A percentile compares a stretch with the other conserved stretches of the same genome.
Conservation (phyloP, 2,888 invertebrate species). For the Eulithis testata region DNA sequence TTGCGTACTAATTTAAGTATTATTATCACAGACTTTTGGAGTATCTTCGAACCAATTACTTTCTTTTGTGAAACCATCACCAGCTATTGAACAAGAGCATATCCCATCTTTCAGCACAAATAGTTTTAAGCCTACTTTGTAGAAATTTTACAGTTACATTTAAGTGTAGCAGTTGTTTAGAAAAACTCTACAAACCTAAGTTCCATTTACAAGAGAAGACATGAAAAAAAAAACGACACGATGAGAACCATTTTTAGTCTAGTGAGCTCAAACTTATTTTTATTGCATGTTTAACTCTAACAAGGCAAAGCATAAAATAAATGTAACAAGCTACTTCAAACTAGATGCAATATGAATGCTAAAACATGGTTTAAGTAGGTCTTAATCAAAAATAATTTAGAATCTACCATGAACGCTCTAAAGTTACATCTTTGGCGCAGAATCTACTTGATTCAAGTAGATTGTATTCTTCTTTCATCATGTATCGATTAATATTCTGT, state of each 20-base stretch:
- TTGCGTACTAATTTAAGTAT: slow-evolving; percentile 33
- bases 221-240: slow-evolving; percentile 23
- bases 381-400: slow-evolving; percentile 34
- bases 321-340: no score
- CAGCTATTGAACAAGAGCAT: no score
- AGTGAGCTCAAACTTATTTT: no score
- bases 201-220: slow-evolving; percentile 25
- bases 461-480: slow-evolving; percentile 72
- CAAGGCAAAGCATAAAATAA: no score
- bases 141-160: no score
- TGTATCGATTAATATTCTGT: not conserved
- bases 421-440: slow-evolving; percentile 75
- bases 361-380: not conserved
- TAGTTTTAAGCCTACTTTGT: no score
- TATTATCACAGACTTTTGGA: not conserved
- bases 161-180: no score
- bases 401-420: slow-evolving; percentile 71
- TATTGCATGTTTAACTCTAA: no score
- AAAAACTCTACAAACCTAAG: slow-evolving; percentile 29
- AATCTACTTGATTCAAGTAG: slow-evolving; percentile 65
- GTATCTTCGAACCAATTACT: no score
- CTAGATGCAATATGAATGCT: not conserved
- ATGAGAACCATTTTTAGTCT: no score
- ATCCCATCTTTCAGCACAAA: no score
- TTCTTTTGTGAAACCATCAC: no score